A percentile compares a stretch with the other conserved stretches of the same genome.
phyloP scores from a whole-genome alignment of 2,888 invertebrate genomes.

The Pammene aurita region DNA sequence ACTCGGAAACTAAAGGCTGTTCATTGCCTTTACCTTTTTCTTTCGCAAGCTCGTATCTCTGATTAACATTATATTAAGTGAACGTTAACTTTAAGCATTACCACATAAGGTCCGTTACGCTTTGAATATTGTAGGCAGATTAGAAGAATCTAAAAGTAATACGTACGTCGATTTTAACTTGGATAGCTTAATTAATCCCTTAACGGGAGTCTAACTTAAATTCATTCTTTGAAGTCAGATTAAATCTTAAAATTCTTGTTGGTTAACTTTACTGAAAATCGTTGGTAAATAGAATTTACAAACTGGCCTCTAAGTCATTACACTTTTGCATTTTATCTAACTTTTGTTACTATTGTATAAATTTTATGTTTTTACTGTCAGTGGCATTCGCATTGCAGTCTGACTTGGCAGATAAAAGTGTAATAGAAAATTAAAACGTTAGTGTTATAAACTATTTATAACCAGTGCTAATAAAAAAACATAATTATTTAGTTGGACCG shows the following conservation, averaged over 20 bases:
- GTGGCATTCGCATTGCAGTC: too few species aligned
- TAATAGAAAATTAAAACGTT: too few species aligned
- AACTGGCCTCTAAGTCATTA: constrained; percentile 44
- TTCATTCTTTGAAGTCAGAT: constrained; percentile 51
- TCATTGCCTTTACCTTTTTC: constrained; percentile 7
- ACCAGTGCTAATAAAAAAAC: too few species aligned
- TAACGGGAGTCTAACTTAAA: constrained; percentile 47
- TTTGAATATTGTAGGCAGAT: background rate
- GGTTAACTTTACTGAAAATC: constrained; percentile 42
- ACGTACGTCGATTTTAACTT: constrained; percentile 22
- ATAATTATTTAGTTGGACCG: too few species aligned
- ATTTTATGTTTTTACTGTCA: background rate
- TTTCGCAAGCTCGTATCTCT: background rate
- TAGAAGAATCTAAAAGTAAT: background rate
- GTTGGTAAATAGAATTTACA: constrained; percentile 35
- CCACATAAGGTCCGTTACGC: background rate
- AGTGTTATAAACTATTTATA: too few species aligned
- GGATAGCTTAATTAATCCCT: constrained; percentile 48
- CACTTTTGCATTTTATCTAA: constrained; percentile 39
- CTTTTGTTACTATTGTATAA: background rate
- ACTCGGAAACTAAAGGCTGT: constrained; percentile 13
- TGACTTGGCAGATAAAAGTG: too few species aligned
- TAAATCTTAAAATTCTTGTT: constrained; percentile 49
- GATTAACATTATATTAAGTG: background rate
- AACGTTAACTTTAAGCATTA: background rate